A percentile compares a stretch with the other conserved stretches of the same genome.
phyloP scores from a whole-genome alignment of 2,888 invertebrate species.

The Drosophila falleni region DNA sequence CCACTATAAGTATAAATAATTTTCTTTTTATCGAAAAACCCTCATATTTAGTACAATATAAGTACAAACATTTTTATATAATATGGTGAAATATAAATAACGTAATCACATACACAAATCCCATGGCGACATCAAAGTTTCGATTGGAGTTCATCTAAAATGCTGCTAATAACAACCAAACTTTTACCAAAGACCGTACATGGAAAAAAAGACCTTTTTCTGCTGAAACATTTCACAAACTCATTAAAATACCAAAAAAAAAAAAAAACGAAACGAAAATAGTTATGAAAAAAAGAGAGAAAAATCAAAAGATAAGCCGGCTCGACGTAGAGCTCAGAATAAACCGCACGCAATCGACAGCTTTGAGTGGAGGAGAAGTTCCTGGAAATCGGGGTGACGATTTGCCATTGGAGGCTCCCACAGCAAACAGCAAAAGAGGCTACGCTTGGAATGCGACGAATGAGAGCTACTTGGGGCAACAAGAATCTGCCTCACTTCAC shows the following conservation, averaged over 20 bases:
- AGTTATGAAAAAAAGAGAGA: slow-evolving; percentile 10
- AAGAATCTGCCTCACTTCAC: slow-evolving; percentile 42
- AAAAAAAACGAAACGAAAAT: slow-evolving; percentile 34
- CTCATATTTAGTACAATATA: not conserved
- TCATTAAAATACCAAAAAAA: slow-evolving; percentile 75
- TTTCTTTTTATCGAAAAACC: not conserved
- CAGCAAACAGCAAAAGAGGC: slow-evolving; percentile 59
- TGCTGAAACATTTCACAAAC: slow-evolving; percentile 44
- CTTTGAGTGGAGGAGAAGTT: slow-evolving; percentile 37
- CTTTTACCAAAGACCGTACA: slow-evolving; percentile 36
- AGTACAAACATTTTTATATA: not conserved
- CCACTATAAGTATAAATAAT: not conserved
- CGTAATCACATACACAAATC: not conserved
- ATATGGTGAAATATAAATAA: not conserved
- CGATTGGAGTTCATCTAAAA: slow-evolving; percentile 35
- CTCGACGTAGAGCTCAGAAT: not conserved
- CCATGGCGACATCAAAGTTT: slow-evolving; percentile 53
- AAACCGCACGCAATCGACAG: slow-evolving; percentile 60
- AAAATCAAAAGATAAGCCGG: slow-evolving; percentile 63
- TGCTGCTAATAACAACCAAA: slow-evolving; percentile 60
- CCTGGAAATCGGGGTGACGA: slow-evolving; percentile 67
- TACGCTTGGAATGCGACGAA: slow-evolving; percentile 46
- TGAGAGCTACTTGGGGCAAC: slow-evolving; percentile 30
- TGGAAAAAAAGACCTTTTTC: slow-evolving; percentile 47
- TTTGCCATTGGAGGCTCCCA: slow-evolving; percentile 57